A percentile compares a stretch with the other conserved stretches of the same genome.
Conservation (phyloP, 2,797 vertebrate species). For the Anabacerthia variegaticeps region DNA sequence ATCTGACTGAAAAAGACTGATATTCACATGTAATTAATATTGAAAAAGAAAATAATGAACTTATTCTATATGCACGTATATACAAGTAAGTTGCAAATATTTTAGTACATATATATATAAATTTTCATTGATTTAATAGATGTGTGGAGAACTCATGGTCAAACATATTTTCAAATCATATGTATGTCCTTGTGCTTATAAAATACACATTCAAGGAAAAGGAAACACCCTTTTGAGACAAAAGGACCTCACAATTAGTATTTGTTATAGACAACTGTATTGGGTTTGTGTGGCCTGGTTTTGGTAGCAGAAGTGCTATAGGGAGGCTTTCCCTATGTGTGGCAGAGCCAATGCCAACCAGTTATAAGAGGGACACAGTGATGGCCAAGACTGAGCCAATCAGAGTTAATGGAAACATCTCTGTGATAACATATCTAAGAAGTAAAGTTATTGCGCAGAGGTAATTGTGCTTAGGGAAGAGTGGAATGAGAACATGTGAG, state of each 20-base stretch:
- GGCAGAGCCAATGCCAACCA: neutral
- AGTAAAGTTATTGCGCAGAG: neutral
- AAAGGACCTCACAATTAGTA: neutral
- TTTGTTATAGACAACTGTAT: neutral
- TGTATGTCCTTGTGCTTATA: neutral
- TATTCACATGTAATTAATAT: neutral
- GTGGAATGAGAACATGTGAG: fast-evolving
- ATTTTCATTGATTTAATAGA: neutral
- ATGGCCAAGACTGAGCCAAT: neutral
- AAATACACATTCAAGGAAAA: neutral
- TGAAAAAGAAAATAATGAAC: neutral
- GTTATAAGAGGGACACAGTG: fast-evolving
- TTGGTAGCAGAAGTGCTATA: neutral
- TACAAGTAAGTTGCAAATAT: neutral
- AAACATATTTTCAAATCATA: neutral
- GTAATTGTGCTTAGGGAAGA: neutral
- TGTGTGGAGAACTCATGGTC: neutral
- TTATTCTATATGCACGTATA: neutral
- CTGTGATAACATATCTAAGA: neutral
- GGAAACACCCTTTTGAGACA: neutral
- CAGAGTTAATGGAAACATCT: neutral
- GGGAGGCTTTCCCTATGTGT: neutral
- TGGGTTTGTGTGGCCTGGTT: neutral
- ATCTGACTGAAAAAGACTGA: neutral
- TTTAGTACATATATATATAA: neutral